Conservation (phyloP, 1,140 invertebrate genomes). For the Bombus superbus region DNA sequence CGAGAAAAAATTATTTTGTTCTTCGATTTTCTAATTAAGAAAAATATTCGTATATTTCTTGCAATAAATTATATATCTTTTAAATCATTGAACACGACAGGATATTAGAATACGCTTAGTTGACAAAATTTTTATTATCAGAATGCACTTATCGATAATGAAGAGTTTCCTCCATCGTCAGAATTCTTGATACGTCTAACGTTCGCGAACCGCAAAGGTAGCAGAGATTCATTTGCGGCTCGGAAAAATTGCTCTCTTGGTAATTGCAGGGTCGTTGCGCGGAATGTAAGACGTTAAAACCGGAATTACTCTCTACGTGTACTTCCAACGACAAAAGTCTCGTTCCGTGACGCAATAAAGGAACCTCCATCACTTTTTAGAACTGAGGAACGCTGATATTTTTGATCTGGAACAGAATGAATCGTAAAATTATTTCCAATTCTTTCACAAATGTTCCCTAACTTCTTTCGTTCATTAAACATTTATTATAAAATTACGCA, state of each 20-base stretch:
- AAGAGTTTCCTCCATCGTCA: neutral
- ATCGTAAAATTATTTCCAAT: neutral
- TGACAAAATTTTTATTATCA: no score
- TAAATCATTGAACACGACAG: no score
- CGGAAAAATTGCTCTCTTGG: slow-evolving; percentile 8
- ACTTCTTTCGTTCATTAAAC: neutral
- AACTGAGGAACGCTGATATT: neutral
- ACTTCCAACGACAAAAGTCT: neutral
- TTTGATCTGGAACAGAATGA: neutral
- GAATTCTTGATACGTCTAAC: neutral
- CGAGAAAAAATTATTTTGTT: no score
- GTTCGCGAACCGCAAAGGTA: neutral
- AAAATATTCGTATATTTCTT: no score
- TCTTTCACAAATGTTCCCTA: neutral
- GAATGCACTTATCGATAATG: neutral
- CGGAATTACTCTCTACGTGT: neutral
- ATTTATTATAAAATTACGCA: neutral
- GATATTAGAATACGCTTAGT: neutral
- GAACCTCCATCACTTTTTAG: neutral
- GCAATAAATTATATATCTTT: no score
- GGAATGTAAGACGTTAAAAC: slow-evolving; percentile 3
- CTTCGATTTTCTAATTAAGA: no score
- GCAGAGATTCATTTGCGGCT: slow-evolving; percentile 12
- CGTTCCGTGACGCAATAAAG: neutral
- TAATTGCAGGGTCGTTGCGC: slow-evolving; percentile 3